These are phyloP conservation scores for Hydrotaea cyrtoneurina DNA, from an alignment of 2,888 invertebrate genomes.

Conservation along the genomic window DNA sequence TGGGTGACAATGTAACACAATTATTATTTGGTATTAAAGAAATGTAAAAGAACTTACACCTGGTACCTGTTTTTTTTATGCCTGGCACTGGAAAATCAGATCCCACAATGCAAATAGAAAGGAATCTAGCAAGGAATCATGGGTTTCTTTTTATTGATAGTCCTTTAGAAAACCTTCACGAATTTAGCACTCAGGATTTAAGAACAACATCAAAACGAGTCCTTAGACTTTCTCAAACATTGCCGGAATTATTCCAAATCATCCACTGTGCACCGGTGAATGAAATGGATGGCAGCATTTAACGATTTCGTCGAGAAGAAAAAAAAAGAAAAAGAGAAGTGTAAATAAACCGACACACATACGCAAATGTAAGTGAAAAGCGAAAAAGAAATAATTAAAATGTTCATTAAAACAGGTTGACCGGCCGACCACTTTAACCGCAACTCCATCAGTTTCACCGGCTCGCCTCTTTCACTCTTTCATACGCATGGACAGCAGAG, in stretches of 20 bases:
- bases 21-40: no score
- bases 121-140: no score
- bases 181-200: no score
- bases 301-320: not conserved
- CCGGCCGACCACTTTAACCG: conserved; percentile 32
- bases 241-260: no score
- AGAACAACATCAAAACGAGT: no score
- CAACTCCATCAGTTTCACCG: not conserved
- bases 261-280: not conserved
- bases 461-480: conserved; percentile 22
- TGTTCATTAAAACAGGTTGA: conserved; percentile 36
- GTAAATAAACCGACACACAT: not conserved
- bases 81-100: no score
- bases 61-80: no score
- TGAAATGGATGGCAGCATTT: not conserved
- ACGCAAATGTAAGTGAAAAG: conserved; percentile 28
- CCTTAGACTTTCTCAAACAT: no score
- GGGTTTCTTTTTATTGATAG: no score
- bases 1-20: not conserved
- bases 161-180: no score
- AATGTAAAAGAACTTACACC: no score
- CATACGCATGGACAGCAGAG: not conserved
- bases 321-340: conserved; percentile 10
- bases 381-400: conserved; percentile 29
- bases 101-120: no score